Base-by-base conservation (phyloP, 1,140 invertebrate genomes). In the Bacillus rossius region DNA sequence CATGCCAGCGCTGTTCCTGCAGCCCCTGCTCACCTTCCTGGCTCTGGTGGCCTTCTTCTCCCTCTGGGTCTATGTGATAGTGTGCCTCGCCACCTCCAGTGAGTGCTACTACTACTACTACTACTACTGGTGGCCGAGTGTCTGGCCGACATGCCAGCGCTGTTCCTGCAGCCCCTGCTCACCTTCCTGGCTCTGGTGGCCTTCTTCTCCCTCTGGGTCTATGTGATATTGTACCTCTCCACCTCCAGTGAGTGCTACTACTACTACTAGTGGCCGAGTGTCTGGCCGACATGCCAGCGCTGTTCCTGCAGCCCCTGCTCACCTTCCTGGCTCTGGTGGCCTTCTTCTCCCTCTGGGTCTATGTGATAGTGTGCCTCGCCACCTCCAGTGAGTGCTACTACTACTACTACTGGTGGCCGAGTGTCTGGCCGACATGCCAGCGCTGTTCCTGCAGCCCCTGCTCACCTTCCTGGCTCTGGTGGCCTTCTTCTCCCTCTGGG, bases 161-260 rank as follows among this genome's bases (percentile, higher is more conserved):
- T 98, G 22, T 86, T 96, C 66, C 75, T 94, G 19, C 93, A 95
- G 68, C 94, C 94, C 1, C 69, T 96, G 1, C 75, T 93, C 57
- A 96, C 94, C 0, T 94, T 94, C 69, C 60, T 89, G 43, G 80
- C 87, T 47, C 76, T 96, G 0, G 72, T 88, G 23, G 59, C 84
- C 40, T 96, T 96, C 71, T 88, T 94, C 61, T 73, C 84, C 40
- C 92, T 91, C 77, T 96, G 92, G 92, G 77, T 93, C 1, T 78
- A 81, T 26, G 84, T 96, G 37, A 82, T 96, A 61, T 74, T 85
- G 22, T 84, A 77, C 65, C 72, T 89, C 4, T 80, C 82, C n/a
- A 87, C 86, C 62, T 79, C 85, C 37, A 79, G 87, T 89, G 77
- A 82, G 83, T 78, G 41, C n/a, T n/a, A n/a, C n/a, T n/a, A n/a